Conservation (phyloP, 2,888 invertebrate species). For the Drosophila lacicola region DNA sequence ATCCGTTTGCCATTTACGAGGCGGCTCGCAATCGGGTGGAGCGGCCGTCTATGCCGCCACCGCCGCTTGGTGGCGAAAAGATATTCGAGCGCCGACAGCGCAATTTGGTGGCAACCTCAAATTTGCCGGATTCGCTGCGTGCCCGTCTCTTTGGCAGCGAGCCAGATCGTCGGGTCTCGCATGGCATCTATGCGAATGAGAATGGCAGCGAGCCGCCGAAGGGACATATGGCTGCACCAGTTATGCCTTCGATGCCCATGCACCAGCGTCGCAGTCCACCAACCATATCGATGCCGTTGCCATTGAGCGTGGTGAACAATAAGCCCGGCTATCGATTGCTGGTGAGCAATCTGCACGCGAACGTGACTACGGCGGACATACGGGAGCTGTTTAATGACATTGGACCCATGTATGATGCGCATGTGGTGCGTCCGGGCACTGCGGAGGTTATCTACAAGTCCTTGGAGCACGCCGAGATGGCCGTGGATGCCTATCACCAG, state of each 20-base stretch:
- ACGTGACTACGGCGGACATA: constrained; percentile 96
- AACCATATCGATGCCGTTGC: constrained; percentile 38
- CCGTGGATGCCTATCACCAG: constrained; percentile 97
- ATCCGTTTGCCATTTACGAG: constrained; percentile 84
- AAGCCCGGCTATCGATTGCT: constrained; percentile 91
- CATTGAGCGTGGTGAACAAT: constrained; percentile 53
- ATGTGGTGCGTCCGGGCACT: constrained; percentile 93
- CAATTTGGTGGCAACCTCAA: constrained; percentile 76
- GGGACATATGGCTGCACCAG: background rate
- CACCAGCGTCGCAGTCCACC: constrained; percentile 42
- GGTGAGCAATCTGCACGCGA: constrained; percentile 94
- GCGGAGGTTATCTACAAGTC: constrained; percentile 96
- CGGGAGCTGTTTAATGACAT: constrained; percentile 97
- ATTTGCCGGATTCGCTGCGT: constrained; percentile 83
- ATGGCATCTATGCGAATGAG: constrained; percentile 84
- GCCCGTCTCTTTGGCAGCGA: constrained; percentile 82
- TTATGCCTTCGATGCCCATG: constrained; percentile 9
- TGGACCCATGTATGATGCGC: constrained; percentile 93
- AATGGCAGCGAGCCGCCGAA: constrained; percentile 43
- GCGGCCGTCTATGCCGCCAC: constrained; percentile 67
- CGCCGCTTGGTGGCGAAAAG: constrained; percentile 30
- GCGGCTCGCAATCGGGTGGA: constrained; percentile 78
- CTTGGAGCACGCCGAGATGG: constrained; percentile 93
- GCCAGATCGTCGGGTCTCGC: constrained; percentile 83
- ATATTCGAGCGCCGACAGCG: constrained; percentile 72